Conservation (phyloP, 2,113 vertebrate genomes). For the Pseudopodoces humilis region DNA sequence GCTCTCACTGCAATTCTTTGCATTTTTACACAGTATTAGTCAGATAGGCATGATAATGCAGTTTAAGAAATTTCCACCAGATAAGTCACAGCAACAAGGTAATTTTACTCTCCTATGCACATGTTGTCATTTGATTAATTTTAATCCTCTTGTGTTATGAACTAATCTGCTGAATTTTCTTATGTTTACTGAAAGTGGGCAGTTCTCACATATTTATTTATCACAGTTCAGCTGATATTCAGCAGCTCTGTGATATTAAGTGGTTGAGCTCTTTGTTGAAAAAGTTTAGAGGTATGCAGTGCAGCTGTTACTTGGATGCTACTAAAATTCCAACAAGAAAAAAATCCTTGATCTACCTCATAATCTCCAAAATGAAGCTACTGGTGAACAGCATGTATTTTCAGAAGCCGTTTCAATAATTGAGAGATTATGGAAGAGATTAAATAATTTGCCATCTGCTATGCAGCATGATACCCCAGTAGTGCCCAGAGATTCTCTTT, state of each 20-base stretch:
- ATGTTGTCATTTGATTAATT: not conserved
- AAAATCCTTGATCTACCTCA: not conserved
- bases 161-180: not conserved
- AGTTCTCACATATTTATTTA: not conserved
- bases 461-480: not conserved
- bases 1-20: not conserved
- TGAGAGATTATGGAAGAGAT: not conserved
- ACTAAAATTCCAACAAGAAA: not conserved
- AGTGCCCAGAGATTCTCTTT: not conserved
- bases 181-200: not conserved
- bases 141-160: not conserved
- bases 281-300: not conserved
- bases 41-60: not conserved
- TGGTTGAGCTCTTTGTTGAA: not conserved
- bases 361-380: not conserved
- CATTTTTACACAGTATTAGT: not conserved
- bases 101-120: not conserved
- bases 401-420: not conserved
- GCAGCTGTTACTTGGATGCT: not conserved
- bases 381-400: not conserved
- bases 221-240: not conserved
- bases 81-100: not conserved
- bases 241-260: not conserved
- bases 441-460: constrained; percentile 1
- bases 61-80: not conserved